Base-by-base conservation (phyloP, 64 coral and sea anemone species). In the Acropora tenuis region DNA sequence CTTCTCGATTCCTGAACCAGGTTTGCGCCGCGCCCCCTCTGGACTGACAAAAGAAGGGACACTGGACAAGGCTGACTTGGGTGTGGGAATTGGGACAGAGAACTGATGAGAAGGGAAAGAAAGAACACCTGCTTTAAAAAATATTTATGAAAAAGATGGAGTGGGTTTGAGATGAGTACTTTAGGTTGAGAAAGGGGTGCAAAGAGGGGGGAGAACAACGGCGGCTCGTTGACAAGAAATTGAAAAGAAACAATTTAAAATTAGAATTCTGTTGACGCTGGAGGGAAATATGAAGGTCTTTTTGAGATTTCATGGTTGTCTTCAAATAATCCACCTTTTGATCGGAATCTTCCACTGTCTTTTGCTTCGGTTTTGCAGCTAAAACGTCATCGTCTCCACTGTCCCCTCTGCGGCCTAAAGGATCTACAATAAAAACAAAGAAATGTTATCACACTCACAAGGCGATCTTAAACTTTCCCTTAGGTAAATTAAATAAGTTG, bases 371-470 rank as follows among this genome's bases (percentile, higher is more conserved):
- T 93, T 95, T 90, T 0, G 82, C 53, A 50, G 94, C 53, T 88
- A 98, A 98, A 49, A 98, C 88, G 60, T 95, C 91, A 20, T 93
- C 91, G 10, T 93, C 79, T 18, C 79, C 91, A 74, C 77, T 89
- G 43, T 93, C 92, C 74, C 74, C 82, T 30, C 75, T 88, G 30
- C 30, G 30, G 30, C 94, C 91, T 44, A 96, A 83, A 43, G 91
- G 95, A 86, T 93, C 95, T 92, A 42, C 48, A 68, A 50, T 41
- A 46, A 52, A 41, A 11, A 7, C 61, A 75, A 68, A 40, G 17
- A 43, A 81, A 73, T 9, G 9, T 3, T 67, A 18, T 48, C 52
- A 30, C 30, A 30, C 30, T 30, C 30, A 30, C 30, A 30, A 30
- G 2, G 10, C 5, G 10, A 55, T 10, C 52, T 5, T 55, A 55